phyloP scores from a whole-genome alignment of 2,888 invertebrate species.

The Volucella bombylans region DNA sequence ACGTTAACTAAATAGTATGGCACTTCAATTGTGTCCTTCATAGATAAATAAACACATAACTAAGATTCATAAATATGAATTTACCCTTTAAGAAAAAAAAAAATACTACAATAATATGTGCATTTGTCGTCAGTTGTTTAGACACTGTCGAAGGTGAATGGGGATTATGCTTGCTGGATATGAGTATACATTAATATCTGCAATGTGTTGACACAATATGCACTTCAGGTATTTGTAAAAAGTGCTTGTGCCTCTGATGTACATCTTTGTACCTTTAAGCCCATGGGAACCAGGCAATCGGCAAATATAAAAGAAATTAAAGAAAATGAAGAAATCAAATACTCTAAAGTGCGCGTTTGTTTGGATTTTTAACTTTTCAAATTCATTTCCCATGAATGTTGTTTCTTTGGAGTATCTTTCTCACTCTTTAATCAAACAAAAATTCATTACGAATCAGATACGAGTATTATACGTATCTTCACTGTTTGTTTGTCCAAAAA shows the following conservation, averaged over 20 bases:
- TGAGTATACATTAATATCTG: slow-evolving; percentile 52
- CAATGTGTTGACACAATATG: slow-evolving; percentile 58
- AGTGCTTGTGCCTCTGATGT: slow-evolving; percentile 31
- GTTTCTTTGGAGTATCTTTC: slow-evolving; percentile 33
- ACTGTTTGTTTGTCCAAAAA: slow-evolving; percentile 53
- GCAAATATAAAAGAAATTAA: slow-evolving; percentile 63
- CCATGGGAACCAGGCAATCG: slow-evolving; percentile 57
- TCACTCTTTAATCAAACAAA: slow-evolving; percentile 62
- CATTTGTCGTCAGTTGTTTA: slow-evolving; percentile 18
- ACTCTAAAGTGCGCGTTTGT: slow-evolving; percentile 47
- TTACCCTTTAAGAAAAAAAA: not conserved
- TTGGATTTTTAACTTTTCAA: slow-evolving; percentile 52
- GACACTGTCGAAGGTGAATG: slow-evolving; percentile 48
- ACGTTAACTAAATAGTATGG: no score
- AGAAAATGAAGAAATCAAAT: slow-evolving; percentile 69
- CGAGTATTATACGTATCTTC: slow-evolving; percentile 18
- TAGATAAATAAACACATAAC: no score
- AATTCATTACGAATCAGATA: slow-evolving; percentile 59
- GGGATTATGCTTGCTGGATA: slow-evolving; percentile 50
- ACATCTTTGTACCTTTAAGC: slow-evolving; percentile 27
- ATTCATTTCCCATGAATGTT: slow-evolving; percentile 69
- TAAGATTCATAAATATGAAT: no score
- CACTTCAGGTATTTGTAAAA: slow-evolving; percentile 48
- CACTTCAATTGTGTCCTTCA: no score
- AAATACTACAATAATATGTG: not conserved